These are phyloP conservation scores for Poeciliopsis occidentalis DNA, from an alignment of 2,113 vertebrate species.

Conservation along the genomic window DNA sequence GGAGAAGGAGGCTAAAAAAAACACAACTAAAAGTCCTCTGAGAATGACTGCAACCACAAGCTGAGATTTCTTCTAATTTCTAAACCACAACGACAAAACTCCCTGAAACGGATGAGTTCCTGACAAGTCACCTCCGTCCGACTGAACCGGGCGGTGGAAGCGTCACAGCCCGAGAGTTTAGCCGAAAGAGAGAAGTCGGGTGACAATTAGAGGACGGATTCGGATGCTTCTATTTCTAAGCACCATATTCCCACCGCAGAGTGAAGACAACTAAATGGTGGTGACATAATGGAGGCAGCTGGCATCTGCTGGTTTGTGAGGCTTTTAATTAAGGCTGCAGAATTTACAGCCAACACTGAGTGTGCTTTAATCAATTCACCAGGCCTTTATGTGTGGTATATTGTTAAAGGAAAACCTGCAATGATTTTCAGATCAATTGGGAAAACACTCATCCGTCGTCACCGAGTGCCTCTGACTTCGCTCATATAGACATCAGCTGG, in stretches of 20 bases:
- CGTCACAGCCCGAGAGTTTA: slow-evolving; percentile 22
- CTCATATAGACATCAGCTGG: background rate
- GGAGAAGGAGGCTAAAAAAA: slow-evolving; percentile 21
- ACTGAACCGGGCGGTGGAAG: slow-evolving; percentile 9
- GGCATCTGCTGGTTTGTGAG: slow-evolving; percentile 50
- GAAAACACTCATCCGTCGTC: background rate
- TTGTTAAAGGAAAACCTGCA: slow-evolving; percentile 14
- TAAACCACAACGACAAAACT: slow-evolving; percentile 26
- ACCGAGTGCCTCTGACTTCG: background rate
- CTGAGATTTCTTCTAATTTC: slow-evolving; percentile 44
- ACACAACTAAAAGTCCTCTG: slow-evolving; percentile 35
- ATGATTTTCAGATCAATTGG: slow-evolving; percentile 1
- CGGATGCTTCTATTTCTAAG: slow-evolving; percentile 27
- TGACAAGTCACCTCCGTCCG: slow-evolving; percentile 19
- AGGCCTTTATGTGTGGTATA: slow-evolving; percentile 28
- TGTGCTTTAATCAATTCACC: slow-evolving; percentile 57
- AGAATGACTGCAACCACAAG: slow-evolving; percentile 44
- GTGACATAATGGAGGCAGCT: slow-evolving; percentile 49
- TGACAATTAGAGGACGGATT: slow-evolving; percentile 35
- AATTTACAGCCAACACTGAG: slow-evolving; percentile 40
- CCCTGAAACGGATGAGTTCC: slow-evolving; percentile 27
- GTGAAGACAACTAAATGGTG: slow-evolving; percentile 36
- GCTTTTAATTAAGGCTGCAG: slow-evolving; percentile 53
- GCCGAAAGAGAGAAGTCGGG: slow-evolving; percentile 27
- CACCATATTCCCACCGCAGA: slow-evolving; percentile 34